phyloP scores from a whole-genome alignment of 1,140 invertebrate genomes.

The Cherax destructor region DNA sequence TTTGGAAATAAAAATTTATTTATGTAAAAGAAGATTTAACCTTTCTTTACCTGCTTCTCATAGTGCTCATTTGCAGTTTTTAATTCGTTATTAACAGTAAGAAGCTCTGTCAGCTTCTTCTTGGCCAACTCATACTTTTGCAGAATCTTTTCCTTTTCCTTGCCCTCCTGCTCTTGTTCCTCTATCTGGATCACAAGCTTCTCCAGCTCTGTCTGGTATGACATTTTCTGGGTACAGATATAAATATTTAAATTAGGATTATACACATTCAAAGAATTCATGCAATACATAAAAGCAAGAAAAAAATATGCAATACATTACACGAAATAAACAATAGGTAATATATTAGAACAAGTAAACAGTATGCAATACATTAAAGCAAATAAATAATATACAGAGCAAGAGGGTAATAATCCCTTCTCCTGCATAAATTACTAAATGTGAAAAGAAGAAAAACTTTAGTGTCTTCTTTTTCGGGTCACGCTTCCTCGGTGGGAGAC shows the following conservation, averaged over 20 bases:
- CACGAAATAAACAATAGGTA: no score
- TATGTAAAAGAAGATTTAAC: neutral
- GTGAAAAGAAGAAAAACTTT: no score
- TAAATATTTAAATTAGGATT: neutral
- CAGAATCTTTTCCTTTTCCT: conserved; percentile 26
- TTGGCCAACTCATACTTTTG: conserved; percentile 56
- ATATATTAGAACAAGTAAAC: no score
- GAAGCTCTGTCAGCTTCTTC: conserved; percentile 37
- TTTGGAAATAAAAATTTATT: no score
- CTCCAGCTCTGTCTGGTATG: conserved; percentile 46
- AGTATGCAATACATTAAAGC: no score
- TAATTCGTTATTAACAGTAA: conserved; percentile 17
- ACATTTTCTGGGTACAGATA: neutral
- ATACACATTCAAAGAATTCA: neutral
- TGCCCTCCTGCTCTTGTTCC: conserved; percentile 22
- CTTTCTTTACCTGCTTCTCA: conserved; percentile 36
- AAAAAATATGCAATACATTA: no score
- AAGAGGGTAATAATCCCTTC: no score
- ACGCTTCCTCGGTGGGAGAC: no score
- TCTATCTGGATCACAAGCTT: conserved; percentile 32
- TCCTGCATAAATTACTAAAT: no score
- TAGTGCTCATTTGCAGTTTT: conserved; percentile 35
- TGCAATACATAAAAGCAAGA: no score
- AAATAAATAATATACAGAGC: no score
- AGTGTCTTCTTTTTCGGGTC: no score